Conservation (phyloP, 2,797 vertebrate species). For the Sebastes kiyomatsui region DNA sequence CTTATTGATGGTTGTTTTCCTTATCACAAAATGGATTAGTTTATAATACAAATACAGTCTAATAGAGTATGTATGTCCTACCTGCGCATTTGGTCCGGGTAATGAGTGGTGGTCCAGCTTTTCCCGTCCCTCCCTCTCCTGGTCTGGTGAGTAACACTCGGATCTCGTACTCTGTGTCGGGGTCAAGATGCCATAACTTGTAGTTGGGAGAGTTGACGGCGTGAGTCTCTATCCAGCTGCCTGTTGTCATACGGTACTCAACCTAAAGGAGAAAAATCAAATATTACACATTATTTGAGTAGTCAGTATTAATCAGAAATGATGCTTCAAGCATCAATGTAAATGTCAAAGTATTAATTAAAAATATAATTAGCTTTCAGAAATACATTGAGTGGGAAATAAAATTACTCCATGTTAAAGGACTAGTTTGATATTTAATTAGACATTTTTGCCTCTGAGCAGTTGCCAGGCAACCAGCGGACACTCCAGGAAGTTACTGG, state of each 20-base stretch:
- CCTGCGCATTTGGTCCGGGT: constrained; percentile 98
- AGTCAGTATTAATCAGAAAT: neutral
- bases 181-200: constrained; percentile 97
- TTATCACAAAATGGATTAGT: neutral
- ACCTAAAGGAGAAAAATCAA: constrained; percentile 71
- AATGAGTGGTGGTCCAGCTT: constrained; percentile 92
- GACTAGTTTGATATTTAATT: neutral
- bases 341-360: neutral
- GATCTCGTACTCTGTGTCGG: constrained; percentile 97
- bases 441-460: neutral
- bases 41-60: neutral
- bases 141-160: constrained; percentile 94
- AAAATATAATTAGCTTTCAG: neutral
- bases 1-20: neutral
- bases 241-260: constrained; percentile 96
- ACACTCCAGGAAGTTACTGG: neutral
- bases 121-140: constrained; percentile 94
- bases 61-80: constrained; percentile 60
- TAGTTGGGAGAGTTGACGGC: constrained; percentile 97
- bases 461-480: neutral
- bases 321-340: neutral
- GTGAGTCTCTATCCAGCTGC: constrained; percentile 96
- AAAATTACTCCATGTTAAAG: neutral
- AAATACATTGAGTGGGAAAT: neutral
- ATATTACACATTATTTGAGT: neutral